phyloP scores from a whole-genome alignment of 2,797 vertebrate genomes.

The Chelonia mydas region DNA sequence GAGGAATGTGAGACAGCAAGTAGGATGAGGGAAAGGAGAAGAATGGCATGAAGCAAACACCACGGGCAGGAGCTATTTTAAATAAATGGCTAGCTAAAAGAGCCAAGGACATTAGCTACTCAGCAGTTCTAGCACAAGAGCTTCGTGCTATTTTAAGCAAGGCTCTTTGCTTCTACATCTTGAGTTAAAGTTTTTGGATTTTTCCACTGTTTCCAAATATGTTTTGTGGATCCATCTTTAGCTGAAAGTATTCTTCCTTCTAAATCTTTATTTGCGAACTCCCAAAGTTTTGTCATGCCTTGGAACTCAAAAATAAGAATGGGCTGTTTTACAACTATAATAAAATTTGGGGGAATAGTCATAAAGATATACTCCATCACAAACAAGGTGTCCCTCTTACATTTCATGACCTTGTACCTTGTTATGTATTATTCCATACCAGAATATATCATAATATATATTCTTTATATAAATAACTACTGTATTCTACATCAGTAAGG shows the following conservation, averaged over 20 bases:
- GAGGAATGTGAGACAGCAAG: conserved; percentile 62
- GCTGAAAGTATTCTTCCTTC: background rate
- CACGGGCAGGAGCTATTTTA: conserved; percentile 73
- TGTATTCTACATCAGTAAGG: background rate
- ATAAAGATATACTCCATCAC: conserved; percentile 14
- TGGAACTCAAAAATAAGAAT: background rate
- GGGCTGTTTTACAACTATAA: conserved; percentile 10
- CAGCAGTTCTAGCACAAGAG: conserved; percentile 71
- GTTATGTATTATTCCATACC: background rate
- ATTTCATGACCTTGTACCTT: conserved; percentile 3
- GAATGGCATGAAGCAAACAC: conserved; percentile 73
- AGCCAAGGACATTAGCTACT: conserved; percentile 76
- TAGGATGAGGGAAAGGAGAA: conserved; percentile 61
- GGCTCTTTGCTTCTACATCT: conserved; percentile 31
- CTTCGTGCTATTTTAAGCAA: conserved; percentile 70
- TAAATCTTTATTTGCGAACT: conserved; percentile 5
- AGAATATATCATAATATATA: background rate
- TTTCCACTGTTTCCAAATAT: conserved; percentile 52
- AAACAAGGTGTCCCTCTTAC: background rate
- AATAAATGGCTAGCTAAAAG: conserved; percentile 74
- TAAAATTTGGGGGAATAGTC: background rate
- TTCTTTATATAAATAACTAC: background rate
- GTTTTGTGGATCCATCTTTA: background rate
- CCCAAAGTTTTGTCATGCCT: background rate
- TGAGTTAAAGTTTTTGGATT: conserved; percentile 53